Evolutionary conservation across 2,797 vertebrate genomes (phyloP), one percentile per base, ranked within the genome.

Genomic region (Jordanella pulchra): DNA sequence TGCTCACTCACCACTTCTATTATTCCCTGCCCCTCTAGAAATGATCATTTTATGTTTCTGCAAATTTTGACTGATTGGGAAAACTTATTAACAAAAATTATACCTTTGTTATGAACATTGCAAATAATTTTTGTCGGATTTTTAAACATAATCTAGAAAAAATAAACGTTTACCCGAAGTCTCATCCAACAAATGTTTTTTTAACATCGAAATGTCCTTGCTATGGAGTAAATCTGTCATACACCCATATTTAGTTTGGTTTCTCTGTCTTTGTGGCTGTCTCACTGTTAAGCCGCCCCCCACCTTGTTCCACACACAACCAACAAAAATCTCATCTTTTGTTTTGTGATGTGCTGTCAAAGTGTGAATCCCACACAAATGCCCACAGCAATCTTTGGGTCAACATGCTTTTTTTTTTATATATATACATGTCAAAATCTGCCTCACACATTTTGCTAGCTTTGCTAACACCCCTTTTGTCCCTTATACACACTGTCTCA

Each of bases 341-440:
- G 90, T 92, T 77, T 79, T 85, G 79, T 91, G 90, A 92, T 71
- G 87, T 86, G 90, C 89, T 92, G 92, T 93, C 92, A 92, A 86
- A 84, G 82, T 89, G 79, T 80, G 85, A 85, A 92, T 90, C 84
- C 87, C 77, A 83, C 77, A 91, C 88, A 91, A 87, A 92, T 70
- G 82, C 83, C 80, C 77, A 65, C 27, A 54, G 75, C 89, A 89
- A 89, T 86, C 84, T 81, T 84, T 82, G 78, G 90, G 90, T 91
- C 90, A 90, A 73, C 78, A 81, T 69, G 71, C 87, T 87, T 91
- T 54, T 69, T 88, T 91, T 85, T 54, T 18, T 58, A 42, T 63
- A 42, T 63, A 42, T n/a, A 6, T 39, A 87, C 86, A 67, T 76
- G 4, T 60, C 80, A 87, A 90, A 92, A 92, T 90, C 90, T 91